Evolutionary conservation across 2,797 vertebrate species (phyloP), one percentile per base, ranked within the genome.

Genomic region (Leptoclinus maculatus): DNA sequence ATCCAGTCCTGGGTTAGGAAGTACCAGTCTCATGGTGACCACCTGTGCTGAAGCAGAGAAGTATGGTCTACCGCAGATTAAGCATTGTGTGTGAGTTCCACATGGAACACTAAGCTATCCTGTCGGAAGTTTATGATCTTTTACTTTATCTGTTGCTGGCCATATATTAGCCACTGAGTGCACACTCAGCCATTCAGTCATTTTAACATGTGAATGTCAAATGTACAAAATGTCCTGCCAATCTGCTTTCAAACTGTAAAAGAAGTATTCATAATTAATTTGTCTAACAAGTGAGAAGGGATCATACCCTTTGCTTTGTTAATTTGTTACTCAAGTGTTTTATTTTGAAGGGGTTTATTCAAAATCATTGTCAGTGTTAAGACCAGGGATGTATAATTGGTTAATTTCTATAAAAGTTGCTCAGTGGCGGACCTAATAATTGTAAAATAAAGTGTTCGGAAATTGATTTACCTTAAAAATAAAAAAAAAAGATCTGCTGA

Each of bases 1-100:
- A 17, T 91, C 89, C 68, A 92, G 64, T 21, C 89, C 87, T 4
- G 88, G 87, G 86, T 93, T 93, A 2, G 89, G 87, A 38, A 92
- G 34, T 2, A 87, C 29, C 60, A 91, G 39, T 39, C 64, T 92
- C 91, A 93, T 93, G 39, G 13, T 32, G 41, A 27, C 38, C 23
- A n/a, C 47, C 19, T n/a, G 49, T 27, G 47, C 70, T 72, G 64
- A 67, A 17, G 27, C 1, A 39, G 21, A 25, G 41, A 25, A 8
- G 1, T 1, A 1, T 29, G 23, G 51, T 67, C 32, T 39, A 12
- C 71, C 21, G 9, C 32, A 2, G 13, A 12, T 73, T 32, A 47
- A 27, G 8, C 3, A 1, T 21, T 45, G 10, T 54, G 56, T 45
- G 53, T 36, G 32, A 21, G 3, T 13, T 62, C 17, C 41, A 23